Percentiles rank a stretch among this genome's conserved stretches.
These are phyloP conservation scores for Theropithecus gelada DNA, from an alignment of 2,113 vertebrate species.

Conservation along the genomic window DNA sequence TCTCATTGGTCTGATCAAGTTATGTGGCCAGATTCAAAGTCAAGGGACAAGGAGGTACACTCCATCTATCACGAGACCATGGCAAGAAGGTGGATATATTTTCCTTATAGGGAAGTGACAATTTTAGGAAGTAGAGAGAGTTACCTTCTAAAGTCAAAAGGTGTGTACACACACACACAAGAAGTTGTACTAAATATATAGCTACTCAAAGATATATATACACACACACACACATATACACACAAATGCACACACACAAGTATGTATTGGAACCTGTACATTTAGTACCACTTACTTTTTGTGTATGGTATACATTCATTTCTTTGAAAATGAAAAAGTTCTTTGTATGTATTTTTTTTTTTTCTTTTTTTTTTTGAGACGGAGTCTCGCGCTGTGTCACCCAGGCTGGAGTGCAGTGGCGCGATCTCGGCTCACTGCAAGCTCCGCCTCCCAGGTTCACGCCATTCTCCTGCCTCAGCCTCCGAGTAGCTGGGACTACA, in stretches of 20 bases:
- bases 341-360: not conserved
- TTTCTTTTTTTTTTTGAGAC: no score
- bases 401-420: no score
- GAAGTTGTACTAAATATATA: not conserved
- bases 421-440: no score
- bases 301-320: not conserved
- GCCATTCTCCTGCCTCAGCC: no score
- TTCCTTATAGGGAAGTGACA: not conserved
- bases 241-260: not conserved
- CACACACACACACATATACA: not conserved
- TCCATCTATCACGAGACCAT: not conserved
- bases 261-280: not conserved
- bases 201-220: not conserved
- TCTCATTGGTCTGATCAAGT: not conserved
- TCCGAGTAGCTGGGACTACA: no score
- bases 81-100: not conserved
- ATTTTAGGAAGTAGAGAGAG: not conserved
- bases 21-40: not conserved
- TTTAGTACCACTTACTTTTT: not conserved
- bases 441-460: no score
- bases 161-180: not conserved
- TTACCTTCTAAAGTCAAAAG: slow-evolving; percentile 42
- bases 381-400: no score
- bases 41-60: not conserved
- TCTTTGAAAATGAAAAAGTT: not conserved